Evolutionary conservation across 2,113 vertebrate genomes (phyloP).

Genomic region (Carlito syrichta): DNA sequence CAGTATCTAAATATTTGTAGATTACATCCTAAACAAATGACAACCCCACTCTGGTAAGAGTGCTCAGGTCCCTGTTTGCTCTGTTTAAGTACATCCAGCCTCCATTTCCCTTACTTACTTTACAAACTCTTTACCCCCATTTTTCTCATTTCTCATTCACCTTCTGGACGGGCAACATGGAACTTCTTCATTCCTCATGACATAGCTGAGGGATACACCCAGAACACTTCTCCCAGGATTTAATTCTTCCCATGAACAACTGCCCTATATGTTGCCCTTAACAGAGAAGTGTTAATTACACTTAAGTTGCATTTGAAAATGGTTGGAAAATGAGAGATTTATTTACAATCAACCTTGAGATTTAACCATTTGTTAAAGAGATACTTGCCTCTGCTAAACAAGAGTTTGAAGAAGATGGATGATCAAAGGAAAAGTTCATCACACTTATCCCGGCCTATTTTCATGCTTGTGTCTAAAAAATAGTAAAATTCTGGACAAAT

Average conservation of each 20-base stretch:
- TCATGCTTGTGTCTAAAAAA: background rate
- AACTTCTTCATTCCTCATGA: background rate
- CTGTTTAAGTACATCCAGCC: background rate
- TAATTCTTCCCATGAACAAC: background rate
- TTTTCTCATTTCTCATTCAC: too few species aligned
- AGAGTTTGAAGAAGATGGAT: background rate
- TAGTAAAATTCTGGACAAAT: background rate
- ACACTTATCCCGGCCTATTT: background rate
- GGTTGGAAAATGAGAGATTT: background rate
- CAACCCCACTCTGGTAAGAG: rapidly evolving
- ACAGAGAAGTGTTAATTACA: background rate
- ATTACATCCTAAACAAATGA: background rate
- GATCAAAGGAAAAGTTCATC: background rate
- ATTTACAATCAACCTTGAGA: background rate
- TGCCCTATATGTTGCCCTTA: background rate
- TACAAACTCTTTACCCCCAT: background rate
- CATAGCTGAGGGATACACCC: too few species aligned
- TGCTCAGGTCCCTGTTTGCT: background rate
- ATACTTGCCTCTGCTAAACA: background rate
- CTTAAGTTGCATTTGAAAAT: background rate
- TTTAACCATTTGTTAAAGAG: background rate
- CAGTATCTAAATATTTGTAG: background rate
- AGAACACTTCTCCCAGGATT: background rate
- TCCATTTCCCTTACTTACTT: background rate
- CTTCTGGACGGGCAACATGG: background rate